These are phyloP conservation scores for Oophaga pumilio DNA, from an alignment of 2,113 vertebrate species.

Conservation along the genomic window DNA sequence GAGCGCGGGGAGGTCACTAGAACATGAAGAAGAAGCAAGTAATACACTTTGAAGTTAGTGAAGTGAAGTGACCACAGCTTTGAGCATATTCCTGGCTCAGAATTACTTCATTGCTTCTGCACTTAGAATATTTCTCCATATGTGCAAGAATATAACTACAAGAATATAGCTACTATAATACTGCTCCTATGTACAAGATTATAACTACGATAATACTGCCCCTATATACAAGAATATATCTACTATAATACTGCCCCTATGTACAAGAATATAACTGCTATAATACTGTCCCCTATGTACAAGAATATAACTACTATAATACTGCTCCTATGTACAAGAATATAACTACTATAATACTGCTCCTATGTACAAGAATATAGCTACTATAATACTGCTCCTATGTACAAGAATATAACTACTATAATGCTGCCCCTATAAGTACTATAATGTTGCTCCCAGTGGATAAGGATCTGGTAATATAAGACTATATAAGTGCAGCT, in stretches of 20 bases:
- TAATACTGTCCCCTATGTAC: not conserved
- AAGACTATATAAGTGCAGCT: not conserved
- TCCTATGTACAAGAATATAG: not conserved
- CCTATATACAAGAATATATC: conserved; percentile 8
- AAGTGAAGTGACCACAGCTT: not conserved
- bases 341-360: conserved; percentile 11
- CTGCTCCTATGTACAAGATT: not conserved
- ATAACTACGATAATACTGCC: conserved; percentile 6
- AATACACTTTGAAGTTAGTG: not conserved
- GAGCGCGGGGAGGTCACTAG: conserved; percentile 54
- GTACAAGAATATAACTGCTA: conserved; percentile 1
- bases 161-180: conserved; percentile 10
- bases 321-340: not conserved
- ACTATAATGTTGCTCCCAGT: not conserved
- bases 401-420: conserved; percentile 8
- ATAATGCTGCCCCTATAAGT: not conserved
- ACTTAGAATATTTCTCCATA: not conserved
- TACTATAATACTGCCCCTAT: conserved; percentile 7
- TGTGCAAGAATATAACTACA: conserved; percentile 4
- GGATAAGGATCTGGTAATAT: not conserved
- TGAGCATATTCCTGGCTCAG: not conserved
- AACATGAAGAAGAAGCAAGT: not conserved
- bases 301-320: conserved; percentile 8
- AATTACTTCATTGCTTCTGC: not conserved
- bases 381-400: not conserved